These are phyloP conservation scores for Agapornis roseicollis DNA, from an alignment of 2,113 vertebrate species.

Conservation along the genomic window DNA sequence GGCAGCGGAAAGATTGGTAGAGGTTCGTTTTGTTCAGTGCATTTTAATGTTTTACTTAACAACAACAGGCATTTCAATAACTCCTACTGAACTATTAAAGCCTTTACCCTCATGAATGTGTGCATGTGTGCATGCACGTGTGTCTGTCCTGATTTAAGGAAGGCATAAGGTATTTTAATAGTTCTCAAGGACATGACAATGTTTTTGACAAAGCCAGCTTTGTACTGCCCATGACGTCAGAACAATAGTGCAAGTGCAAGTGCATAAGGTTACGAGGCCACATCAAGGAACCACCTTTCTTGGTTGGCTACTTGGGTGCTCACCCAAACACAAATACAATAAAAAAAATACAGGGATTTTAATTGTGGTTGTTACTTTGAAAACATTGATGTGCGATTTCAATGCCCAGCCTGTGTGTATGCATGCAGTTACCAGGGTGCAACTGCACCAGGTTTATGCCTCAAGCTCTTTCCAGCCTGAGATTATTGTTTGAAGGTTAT, in stretches of 20 bases:
- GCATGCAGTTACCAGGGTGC: not conserved
- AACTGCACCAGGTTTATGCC: not conserved
- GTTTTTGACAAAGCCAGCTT: not conserved
- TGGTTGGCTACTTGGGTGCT: not conserved
- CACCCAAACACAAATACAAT: not conserved
- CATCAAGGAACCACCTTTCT: not conserved
- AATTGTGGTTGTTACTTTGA: conserved; percentile 21
- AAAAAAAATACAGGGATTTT: not conserved
- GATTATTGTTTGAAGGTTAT: not conserved
- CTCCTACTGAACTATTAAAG: not conserved
- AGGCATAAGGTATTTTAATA: not conserved
- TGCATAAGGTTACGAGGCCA: not conserved
- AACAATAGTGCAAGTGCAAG: not conserved
- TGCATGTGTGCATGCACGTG: not conserved
- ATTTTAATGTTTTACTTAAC: not conserved
- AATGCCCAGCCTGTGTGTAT: not conserved
- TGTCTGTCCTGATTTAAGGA: not conserved
- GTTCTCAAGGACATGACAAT: not conserved
- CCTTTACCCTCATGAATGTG: not conserved
- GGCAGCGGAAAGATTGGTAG: not conserved
- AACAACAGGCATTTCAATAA: not conserved
- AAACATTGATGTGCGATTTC: not conserved
- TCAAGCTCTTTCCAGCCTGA: not conserved
- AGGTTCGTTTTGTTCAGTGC: not conserved
- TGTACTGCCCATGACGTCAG: not conserved